Percentiles rank a stretch among this genome's conserved stretches.
These are phyloP conservation scores for Conomelus anceps DNA, from an alignment of 2,888 invertebrate genomes.

Conservation along the genomic window DNA sequence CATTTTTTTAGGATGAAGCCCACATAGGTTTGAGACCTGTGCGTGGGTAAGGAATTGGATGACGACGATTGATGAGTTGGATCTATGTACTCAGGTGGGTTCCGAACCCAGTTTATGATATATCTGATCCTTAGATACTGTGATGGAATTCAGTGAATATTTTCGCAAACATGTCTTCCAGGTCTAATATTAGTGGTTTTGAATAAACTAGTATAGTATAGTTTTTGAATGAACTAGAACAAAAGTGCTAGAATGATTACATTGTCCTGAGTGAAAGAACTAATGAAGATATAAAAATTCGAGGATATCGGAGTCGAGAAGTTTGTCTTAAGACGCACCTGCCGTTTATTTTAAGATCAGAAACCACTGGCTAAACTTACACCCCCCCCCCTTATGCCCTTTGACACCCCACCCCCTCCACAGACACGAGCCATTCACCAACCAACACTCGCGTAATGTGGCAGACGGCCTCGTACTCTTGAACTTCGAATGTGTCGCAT, in stretches of 20 bases:
- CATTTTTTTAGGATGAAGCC: too few relatives aligned
- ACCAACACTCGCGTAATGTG: background rate
- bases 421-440: background rate
- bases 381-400: background rate
- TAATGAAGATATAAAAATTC: background rate
- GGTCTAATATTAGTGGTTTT: too few relatives aligned
- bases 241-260: background rate
- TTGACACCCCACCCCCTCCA: background rate
- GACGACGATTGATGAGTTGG: too few relatives aligned
- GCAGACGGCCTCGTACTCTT: background rate
- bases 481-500: background rate
- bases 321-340: background rate
- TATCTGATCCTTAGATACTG: too few relatives aligned
- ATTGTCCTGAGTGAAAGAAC: background rate
- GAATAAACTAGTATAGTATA: background rate
- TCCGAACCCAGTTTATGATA: too few relatives aligned
- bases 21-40: too few relatives aligned
- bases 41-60: too few relatives aligned
- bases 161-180: too few relatives aligned
- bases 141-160: too few relatives aligned
- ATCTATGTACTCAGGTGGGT: too few relatives aligned
- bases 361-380: background rate
- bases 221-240: background rate
- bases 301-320: background rate
- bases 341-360: background rate